Percentiles rank a stretch among this genome's conserved stretches.
Evolutionary conservation across 92 coral and sea anemone species (phyloP).

Genomic region (Zoanthus sociatus): DNA sequence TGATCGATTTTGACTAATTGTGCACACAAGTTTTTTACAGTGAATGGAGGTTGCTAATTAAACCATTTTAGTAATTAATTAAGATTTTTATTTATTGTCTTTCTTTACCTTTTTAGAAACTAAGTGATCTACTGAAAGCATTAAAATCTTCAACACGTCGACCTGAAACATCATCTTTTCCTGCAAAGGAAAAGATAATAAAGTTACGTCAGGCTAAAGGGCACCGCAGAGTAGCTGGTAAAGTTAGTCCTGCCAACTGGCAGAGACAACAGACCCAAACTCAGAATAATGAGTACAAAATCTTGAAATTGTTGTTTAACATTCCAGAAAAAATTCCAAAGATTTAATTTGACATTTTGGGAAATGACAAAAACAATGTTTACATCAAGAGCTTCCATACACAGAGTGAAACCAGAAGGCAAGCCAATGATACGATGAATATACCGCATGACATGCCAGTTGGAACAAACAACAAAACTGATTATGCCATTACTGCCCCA

Average conservation of each 20-base stretch:
- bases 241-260: background rate
- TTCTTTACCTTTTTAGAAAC: background rate
- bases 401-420: background rate
- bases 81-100: no score
- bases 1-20: no score
- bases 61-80: background rate
- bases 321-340: background rate
- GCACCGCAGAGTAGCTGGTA: background rate
- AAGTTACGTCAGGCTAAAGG: background rate
- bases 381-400: background rate
- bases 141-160: background rate
- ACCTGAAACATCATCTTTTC: background rate
- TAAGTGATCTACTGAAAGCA: background rate
- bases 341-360: background rate
- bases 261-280: background rate
- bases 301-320: background rate
- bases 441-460: conserved; percentile 28
- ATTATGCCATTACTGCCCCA: conserved; percentile 24
- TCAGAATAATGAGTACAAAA: background rate
- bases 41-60: background rate
- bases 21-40: no score
- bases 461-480: background rate
- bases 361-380: background rate
- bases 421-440: conserved; percentile 17
- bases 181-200: background rate